These are phyloP conservation scores for Rhopilema esculentum DNA, from an alignment of 30 jellyfish, hydroid and myxozoan genomes.

Conservation along the genomic window DNA sequence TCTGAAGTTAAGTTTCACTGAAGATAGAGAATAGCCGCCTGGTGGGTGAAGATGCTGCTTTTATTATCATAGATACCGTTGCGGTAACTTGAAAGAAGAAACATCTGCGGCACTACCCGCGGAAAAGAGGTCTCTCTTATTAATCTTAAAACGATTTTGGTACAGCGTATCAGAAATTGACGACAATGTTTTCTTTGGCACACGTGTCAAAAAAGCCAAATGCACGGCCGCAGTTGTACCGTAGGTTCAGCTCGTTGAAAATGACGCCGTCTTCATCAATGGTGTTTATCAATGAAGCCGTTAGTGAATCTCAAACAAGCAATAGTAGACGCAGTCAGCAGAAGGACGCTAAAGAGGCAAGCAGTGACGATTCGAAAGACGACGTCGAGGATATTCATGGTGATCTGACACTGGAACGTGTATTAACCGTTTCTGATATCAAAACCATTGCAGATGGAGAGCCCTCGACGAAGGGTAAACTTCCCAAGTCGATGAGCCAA, in stretches of 20 bases:
- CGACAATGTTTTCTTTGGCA: background rate
- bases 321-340: background rate
- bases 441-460: background rate
- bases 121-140: background rate
- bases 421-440: background rate
- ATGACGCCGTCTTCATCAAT: background rate
- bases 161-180: background rate
- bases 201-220: background rate
- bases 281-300: background rate
- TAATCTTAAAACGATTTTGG: background rate
- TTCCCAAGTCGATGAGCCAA: background rate
- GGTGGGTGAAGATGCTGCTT: background rate
- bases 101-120: background rate
- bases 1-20: too few species aligned
- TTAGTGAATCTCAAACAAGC: background rate
- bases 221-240: background rate
- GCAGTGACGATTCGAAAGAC: background rate
- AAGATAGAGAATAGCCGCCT: background rate
- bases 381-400: background rate
- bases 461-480: background rate
- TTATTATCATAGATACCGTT: background rate
- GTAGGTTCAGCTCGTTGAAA: background rate
- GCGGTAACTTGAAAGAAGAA: background rate
- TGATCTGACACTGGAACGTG: background rate
- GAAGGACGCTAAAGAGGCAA: background rate